Percentiles rank a stretch among this genome's conserved stretches.
These are phyloP conservation scores for Pygocentrus nattereri DNA, from an alignment of 2,797 vertebrate genomes.

Conservation along the genomic window DNA sequence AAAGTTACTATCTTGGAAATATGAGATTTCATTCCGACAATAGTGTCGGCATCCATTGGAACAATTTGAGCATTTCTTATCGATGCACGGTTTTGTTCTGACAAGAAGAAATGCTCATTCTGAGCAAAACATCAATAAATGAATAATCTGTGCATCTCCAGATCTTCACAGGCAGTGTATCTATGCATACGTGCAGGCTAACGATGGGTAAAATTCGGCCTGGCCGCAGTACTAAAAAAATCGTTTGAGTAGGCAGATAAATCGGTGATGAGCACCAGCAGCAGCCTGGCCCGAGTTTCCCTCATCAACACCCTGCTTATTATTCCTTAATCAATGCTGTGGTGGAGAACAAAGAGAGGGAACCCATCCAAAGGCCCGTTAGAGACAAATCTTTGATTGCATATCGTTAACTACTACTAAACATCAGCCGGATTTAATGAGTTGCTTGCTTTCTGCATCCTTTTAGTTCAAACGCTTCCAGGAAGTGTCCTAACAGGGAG, in stretches of 20 bases:
- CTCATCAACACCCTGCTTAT: constrained; percentile 15
- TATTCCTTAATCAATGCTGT: constrained; percentile 18
- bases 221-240: background rate
- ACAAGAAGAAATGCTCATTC: too few relatives aligned
- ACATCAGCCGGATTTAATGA: background rate
- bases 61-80: too few relatives aligned
- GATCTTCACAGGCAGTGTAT: too few relatives aligned
- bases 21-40: too few relatives aligned
- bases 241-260: constrained; percentile 1
- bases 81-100: too few relatives aligned
- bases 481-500: constrained; percentile 5
- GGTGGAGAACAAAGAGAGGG: background rate
- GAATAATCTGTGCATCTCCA: too few relatives aligned
- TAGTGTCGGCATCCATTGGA: too few relatives aligned
- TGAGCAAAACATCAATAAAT: too few relatives aligned
- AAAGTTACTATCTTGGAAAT: too few relatives aligned
- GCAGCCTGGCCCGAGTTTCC: background rate
- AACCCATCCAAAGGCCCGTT: background rate
- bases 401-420: constrained; percentile 5
- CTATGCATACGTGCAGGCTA: background rate
- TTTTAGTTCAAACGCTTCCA: constrained; percentile 3
- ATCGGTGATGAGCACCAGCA: constrained; percentile 1
- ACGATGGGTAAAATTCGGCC: background rate
- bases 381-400: constrained; percentile 19
- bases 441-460: background rate